Evolutionary conservation across 2,888 invertebrate species (phyloP).

Genomic region (Drosophila parthenogenetica): DNA sequence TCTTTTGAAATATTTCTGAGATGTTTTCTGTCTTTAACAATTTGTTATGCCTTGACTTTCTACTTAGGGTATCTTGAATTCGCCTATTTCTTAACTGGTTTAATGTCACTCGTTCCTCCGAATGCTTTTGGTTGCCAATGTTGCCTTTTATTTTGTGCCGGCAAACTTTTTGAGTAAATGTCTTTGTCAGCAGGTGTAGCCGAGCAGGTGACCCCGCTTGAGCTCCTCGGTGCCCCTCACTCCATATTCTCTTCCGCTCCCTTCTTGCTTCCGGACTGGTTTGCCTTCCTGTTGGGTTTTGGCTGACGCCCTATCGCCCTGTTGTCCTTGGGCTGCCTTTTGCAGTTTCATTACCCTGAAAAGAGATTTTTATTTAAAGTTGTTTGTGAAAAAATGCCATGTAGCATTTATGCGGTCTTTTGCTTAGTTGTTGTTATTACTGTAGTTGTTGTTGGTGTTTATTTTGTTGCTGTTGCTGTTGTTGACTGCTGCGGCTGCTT

Average conservation of each 20-base stretch:
- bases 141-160: constrained; percentile 67
- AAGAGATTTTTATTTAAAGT: constrained; percentile 79
- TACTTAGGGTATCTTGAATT: constrained; percentile 2
- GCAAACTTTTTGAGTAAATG: constrained; percentile 80
- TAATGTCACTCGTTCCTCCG: constrained; percentile 23
- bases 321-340: constrained; percentile 59
- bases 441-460: constrained; percentile 30
- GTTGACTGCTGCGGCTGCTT: constrained; percentile 52
- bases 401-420: constrained; percentile 78
- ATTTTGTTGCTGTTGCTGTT: constrained; percentile 20
- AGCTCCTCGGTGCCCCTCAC: not conserved
- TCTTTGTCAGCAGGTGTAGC: constrained; percentile 79
- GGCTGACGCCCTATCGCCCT: constrained; percentile 29
- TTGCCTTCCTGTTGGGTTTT: constrained; percentile 33
- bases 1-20: too few species aligned
- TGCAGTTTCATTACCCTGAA: constrained; percentile 75
- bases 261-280: constrained; percentile 2
- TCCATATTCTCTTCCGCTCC: not conserved
- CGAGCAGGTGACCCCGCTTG: constrained; percentile 45
- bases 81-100: constrained; percentile 1
- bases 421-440: constrained; percentile 48
- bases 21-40: not conserved
- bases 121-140: constrained; percentile 42
- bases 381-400: constrained; percentile 69
- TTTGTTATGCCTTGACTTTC: too few species aligned